Conservation (phyloP, 2,797 vertebrate genomes). For the Ctenopoma multispine region DNA sequence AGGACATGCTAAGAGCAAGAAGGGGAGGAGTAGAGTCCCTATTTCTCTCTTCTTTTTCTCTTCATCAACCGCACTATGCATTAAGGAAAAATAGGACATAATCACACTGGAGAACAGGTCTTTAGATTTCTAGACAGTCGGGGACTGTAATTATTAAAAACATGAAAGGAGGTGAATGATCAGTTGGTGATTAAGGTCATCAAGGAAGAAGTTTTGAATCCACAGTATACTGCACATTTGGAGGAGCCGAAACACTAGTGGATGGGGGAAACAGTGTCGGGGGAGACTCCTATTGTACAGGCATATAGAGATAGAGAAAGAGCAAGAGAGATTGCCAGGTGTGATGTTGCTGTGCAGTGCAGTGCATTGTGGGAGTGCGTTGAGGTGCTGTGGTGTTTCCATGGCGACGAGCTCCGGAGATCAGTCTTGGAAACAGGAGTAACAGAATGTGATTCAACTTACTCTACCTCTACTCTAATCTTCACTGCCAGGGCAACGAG, state of each 20-base stretch:
- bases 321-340: conserved; percentile 50
- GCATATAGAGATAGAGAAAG: conserved; percentile 8
- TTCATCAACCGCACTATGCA: conserved; percentile 11
- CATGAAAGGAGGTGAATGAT: conserved; percentile 5
- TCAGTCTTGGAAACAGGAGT: conserved; percentile 65
- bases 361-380: conserved; percentile 61
- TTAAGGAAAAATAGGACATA: neutral
- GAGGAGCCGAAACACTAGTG: conserved; percentile 1
- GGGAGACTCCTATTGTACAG: conserved; percentile 8
- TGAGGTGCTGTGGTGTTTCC: conserved; percentile 74
- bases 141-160: neutral
- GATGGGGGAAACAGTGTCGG: neutral
- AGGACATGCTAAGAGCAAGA: conserved; percentile 57
- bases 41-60: conserved; percentile 33
- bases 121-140: conserved; percentile 16
- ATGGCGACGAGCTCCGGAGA: conserved; percentile 68
- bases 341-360: conserved; percentile 48
- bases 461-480: conserved; percentile 64
- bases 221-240: neutral
- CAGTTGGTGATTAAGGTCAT: neutral
- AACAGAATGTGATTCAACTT: conserved; percentile 60
- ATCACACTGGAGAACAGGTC: neutral
- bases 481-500: conserved; percentile 45
- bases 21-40: conserved; percentile 39
- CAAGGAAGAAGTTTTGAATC: neutral